Evolutionary conservation across 2,888 invertebrate genomes (phyloP), one percentile per base, ranked within the genome.

Genomic region (Argyresthia albistria): DNA sequence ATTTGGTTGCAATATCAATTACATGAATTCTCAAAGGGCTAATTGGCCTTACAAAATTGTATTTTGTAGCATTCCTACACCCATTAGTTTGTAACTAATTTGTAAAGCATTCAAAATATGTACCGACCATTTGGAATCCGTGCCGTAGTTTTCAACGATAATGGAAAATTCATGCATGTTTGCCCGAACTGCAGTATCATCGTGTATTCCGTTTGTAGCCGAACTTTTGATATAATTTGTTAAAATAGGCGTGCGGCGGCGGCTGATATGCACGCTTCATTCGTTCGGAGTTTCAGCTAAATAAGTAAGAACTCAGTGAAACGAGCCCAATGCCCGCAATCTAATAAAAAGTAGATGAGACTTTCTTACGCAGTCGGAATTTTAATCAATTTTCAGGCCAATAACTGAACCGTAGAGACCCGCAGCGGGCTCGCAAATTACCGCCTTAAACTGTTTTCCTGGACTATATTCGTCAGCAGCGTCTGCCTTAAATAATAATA

Each of bases 361-460:
- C 69, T 69, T 63, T 66, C 72, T 72, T 72, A 79, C 80, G 74
- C 73, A 71, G 70, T 66, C 60, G 70, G 80, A 82, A 83, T 83
- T 82, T 82, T 80, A 83, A 82, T 83, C 80, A 83, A 80, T 79
- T 79, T 76, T 76, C 79, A 66, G 81, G 77, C 76, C 80, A 76
- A 80, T 81, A 76, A 73, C 72, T 70, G 73, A 58, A 66, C 68
- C 63, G 59, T 59, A 59, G 62, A 62, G 60, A 56, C 67, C 64
- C 65, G 42, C 66, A 67, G 71, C 66, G 66, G 60, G 65, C 73
- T 77, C 69, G 61, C 77, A 76, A 80, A 80, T 81, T 80, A 77
- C 75, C 70, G 70, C 70, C 70, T 73, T 70, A 64, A 72, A 48
- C 43, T 69, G 67, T 70, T 73, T 66, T 61, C 67, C 59, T 57